Evolutionary conservation across 2,797 vertebrate genomes (phyloP).

Genomic region (Tolypeutes matacus): DNA sequence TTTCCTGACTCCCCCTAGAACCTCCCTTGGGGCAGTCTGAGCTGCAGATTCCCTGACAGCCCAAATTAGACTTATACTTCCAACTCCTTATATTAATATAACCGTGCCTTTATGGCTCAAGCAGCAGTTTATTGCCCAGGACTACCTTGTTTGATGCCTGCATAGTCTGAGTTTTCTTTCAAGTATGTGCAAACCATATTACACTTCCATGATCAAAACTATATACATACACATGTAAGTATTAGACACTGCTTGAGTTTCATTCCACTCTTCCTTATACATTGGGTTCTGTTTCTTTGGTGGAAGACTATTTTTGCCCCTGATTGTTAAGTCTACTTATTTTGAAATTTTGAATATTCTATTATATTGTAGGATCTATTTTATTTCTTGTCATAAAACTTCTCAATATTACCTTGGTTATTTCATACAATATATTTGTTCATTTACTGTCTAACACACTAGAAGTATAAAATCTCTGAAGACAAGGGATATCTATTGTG

Average conservation of each 20-base stretch:
- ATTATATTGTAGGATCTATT: neutral
- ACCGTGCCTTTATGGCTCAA: neutral
- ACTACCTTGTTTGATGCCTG: neutral
- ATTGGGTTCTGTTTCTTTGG: neutral
- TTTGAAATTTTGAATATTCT: conserved; percentile 43
- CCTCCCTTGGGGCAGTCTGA: neutral
- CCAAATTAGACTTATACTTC: neutral
- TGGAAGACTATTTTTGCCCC: too few relatives aligned
- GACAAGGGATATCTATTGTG: neutral
- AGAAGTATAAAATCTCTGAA: conserved; percentile 44
- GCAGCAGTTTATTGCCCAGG: neutral
- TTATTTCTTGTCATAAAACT: conserved; percentile 46
- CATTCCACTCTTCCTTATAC: neutral
- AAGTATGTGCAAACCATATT: neutral
- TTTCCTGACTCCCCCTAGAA: neutral
- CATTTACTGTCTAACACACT: neutral
- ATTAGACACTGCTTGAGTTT: neutral
- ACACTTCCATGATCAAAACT: neutral
- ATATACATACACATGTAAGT: neutral
- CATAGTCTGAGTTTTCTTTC: conserved; percentile 22
- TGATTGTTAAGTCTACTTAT: neutral
- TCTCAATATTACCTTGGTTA: conserved; percentile 1
- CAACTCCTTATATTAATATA: neutral
- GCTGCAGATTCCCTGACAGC: neutral
- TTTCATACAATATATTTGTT: neutral